Conservation (phyloP, 2,113 vertebrate genomes). For the Cichladusa arquata region DNA sequence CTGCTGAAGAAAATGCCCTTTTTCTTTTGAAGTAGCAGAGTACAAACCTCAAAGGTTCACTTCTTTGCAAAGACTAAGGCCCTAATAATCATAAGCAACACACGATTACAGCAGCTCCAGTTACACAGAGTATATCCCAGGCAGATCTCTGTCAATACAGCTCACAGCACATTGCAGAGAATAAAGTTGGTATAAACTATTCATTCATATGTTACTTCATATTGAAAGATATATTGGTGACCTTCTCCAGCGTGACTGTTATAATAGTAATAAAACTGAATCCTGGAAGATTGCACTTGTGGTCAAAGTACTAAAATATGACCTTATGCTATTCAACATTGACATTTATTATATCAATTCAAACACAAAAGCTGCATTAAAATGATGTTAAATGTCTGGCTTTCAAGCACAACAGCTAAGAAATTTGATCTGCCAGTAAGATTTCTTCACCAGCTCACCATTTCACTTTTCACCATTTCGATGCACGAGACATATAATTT, state of each 20-base stretch:
- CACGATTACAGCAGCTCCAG: background rate
- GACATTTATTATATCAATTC: conserved; percentile 81
- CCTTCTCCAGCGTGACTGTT: conserved; percentile 76
- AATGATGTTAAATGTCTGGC: conserved; percentile 65
- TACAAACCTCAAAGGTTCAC: conserved; percentile 27
- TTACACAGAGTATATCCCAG: background rate
- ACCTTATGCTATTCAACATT: conserved; percentile 77
- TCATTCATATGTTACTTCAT: conserved; percentile 70
- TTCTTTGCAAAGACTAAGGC: conserved; percentile 5
- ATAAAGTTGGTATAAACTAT: conserved; percentile 69
- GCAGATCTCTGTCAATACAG: conserved; percentile 57
- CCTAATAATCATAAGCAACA: conserved; percentile 19
- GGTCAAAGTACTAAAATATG: conserved; percentile 81
- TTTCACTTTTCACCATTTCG: background rate
- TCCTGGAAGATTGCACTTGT: conserved; percentile 77
- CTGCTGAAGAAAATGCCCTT: conserved; percentile 31
- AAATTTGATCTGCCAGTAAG: conserved; percentile 30
- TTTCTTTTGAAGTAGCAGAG: conserved; percentile 15
- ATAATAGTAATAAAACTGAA: conserved; percentile 78
- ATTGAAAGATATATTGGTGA: conserved; percentile 78
- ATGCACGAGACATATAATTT: background rate
- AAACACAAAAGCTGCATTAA: conserved; percentile 75
- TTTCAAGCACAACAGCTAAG: conserved; percentile 51
- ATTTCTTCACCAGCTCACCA: background rate
- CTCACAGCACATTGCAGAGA: conserved; percentile 48